Base-by-base conservation (phyloP, 2,113 vertebrate genomes). In the Dasyprocta punctata region DNA sequence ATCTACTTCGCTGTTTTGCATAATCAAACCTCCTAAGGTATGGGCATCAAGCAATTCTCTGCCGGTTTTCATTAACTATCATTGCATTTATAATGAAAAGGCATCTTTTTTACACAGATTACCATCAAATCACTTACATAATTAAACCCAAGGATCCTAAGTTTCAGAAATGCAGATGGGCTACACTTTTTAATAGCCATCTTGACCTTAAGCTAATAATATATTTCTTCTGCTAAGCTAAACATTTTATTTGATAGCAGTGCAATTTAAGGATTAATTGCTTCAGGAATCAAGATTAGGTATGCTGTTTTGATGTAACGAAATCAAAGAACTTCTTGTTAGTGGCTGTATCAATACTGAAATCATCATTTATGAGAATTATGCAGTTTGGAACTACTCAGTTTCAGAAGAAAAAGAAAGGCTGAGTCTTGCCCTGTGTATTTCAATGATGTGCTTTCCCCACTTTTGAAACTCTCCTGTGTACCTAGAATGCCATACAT, bases 241-340 rank as follows among this genome's bases (percentile, higher is more conserved):
- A 60, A 82, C 13, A 54, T 75, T 92, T 96, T 60, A 67, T n/a
- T 33, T 19, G 12, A 47, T 63, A 26, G 3, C 26, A 49, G 75
- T 60, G 44, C 54, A 77, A 85, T 82, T 81, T 63, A 84, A 95
- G 87, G 44, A 93, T 96, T 85, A 94, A 87, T 90, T 96, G 61
- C 69, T 88, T 84, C 26, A 30, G 75, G 90, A 89, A 81, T 87
- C 56, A 93, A 89, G 61, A 92, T 80, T 77, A 84, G 44, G 22
- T 5, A 78, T 73, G 71, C 87, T 85, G 44, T 81, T 94, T 96
- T 84, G 92, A 86, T 87, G 75, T 85, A 92, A 73, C 75, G 73
- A 93, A 91, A 67, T 95, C 71, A 67, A 92, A 93, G 73, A 47
- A 20, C 38, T 67, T 93, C 69, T 84, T 69, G 56, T 75, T 81